These are phyloP conservation scores for Sphaerophoria taeniata DNA, from an alignment of 2,888 invertebrate species.

Conservation along the genomic window DNA sequence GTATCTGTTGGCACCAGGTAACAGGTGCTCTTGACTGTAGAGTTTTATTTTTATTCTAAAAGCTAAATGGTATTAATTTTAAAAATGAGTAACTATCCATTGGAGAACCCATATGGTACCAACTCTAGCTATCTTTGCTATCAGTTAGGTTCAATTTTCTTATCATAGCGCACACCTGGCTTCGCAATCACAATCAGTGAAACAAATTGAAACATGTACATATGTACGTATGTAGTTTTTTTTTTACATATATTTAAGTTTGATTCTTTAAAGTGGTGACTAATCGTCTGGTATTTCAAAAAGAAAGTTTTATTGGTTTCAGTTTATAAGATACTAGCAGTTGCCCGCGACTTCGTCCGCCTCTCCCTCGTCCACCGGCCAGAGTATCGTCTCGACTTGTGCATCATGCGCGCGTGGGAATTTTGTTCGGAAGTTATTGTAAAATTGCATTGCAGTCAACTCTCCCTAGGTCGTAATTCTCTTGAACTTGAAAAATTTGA, in stretches of 20 bases:
- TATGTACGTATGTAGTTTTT: constrained; percentile 3
- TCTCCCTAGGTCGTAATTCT: too few relatives aligned
- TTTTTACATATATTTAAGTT: constrained; percentile 3
- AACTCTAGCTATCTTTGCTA: constrained; percentile 46
- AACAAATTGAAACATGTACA: not conserved
- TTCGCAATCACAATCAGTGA: constrained; percentile 35
- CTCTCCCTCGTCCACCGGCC: too few relatives aligned
- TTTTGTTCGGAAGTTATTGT: too few relatives aligned
- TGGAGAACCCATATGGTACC: constrained; percentile 12
- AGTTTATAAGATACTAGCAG: too few relatives aligned
- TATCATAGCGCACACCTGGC: constrained; percentile 66
- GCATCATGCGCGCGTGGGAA: too few relatives aligned
- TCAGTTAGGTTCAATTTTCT: constrained; percentile 47
- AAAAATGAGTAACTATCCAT: constrained; percentile 36
- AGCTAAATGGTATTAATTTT: not conserved
- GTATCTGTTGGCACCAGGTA: not conserved
- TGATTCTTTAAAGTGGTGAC: too few relatives aligned
- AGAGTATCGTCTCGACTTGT: too few relatives aligned
- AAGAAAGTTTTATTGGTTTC: too few relatives aligned
- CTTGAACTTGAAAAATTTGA: too few relatives aligned
- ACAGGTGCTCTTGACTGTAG: constrained; percentile 15
- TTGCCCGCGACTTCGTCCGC: too few relatives aligned
- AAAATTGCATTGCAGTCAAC: too few relatives aligned
- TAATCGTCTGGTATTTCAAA: too few relatives aligned
- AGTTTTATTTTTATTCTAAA: not conserved